A percentile compares a stretch with the other conserved stretches of the same genome.
These are phyloP conservation scores for Drosophila helvetica DNA, from an alignment of 2,888 invertebrate genomes.

Conservation along the genomic window DNA sequence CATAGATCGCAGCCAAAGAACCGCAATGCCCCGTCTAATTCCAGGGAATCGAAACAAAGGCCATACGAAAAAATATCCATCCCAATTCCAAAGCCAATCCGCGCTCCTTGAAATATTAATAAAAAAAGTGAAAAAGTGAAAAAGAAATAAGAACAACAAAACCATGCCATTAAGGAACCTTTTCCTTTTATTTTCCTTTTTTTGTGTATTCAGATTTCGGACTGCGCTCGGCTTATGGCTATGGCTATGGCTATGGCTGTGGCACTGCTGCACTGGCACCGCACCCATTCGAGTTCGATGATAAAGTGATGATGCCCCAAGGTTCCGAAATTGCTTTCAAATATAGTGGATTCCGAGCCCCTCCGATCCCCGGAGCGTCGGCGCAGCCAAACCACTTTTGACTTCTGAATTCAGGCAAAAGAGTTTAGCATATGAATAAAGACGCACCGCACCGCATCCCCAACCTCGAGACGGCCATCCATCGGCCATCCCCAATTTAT, in stretches of 20 bases:
- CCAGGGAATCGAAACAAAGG: constrained; percentile 68
- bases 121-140: constrained; percentile 32
- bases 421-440: constrained; percentile 71
- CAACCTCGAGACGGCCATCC: constrained; percentile 1
- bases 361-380: no score
- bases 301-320: constrained; percentile 60
- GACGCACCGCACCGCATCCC: constrained; percentile 24
- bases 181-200: constrained; percentile 28
- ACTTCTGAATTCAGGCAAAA: constrained; percentile 65
- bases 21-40: constrained; percentile 62
- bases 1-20: constrained; percentile 55
- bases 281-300: constrained; percentile 53
- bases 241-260: no score
- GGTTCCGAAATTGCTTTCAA: constrained; percentile 62
- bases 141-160: constrained; percentile 19
- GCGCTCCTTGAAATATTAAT: constrained; percentile 59
- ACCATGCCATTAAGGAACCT: constrained; percentile 59
- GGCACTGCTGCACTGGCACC: constrained; percentile 71
- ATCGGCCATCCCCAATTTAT: constrained; percentile 46
- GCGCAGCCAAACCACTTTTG: constrained; percentile 49
- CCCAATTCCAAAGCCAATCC: constrained; percentile 8
- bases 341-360: constrained; percentile 47
- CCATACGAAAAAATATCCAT: constrained; percentile 32
- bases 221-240: constrained; percentile 50
- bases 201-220: constrained; percentile 30